These are phyloP conservation scores for Hypomecis atomaria DNA, from an alignment of 2,888 invertebrate species.

Conservation along the genomic window DNA sequence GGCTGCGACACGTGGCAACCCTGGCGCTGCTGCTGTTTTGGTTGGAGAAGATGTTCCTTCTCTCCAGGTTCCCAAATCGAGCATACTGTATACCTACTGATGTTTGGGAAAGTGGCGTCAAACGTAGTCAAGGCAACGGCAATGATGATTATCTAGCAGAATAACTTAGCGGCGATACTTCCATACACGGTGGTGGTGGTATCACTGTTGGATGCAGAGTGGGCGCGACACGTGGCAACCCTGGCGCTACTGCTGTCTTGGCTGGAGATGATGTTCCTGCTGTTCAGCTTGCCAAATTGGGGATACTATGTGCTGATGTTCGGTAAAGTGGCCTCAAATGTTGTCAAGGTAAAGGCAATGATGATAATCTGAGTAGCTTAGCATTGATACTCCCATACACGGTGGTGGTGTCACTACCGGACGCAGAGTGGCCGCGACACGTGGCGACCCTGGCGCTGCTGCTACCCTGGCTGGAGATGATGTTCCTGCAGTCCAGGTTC, in stretches of 20 bases:
- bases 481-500: slow-evolving; percentile 83
- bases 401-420: slow-evolving; percentile 46
- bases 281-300: slow-evolving; percentile 84
- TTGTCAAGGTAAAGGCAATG: slow-evolving; percentile 84
- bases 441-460: slow-evolving; percentile 81
- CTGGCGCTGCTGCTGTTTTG: slow-evolving; percentile 81
- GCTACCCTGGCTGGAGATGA: slow-evolving; percentile 83
- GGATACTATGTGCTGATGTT: slow-evolving; percentile 86
- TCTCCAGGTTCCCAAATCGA: slow-evolving; percentile 84
- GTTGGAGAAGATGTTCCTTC: slow-evolving; percentile 84
- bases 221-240: slow-evolving; percentile 81
- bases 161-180: slow-evolving; percentile 67
- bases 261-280: slow-evolving; percentile 84
- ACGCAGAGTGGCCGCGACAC: slow-evolving; percentile 75
- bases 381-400: slow-evolving; percentile 73
- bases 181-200: slow-evolving; percentile 64
- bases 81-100: slow-evolving; percentile 85
- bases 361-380: too few relatives aligned
- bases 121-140: slow-evolving; percentile 80
- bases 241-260: slow-evolving; percentile 81
- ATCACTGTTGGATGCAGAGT: slow-evolving; percentile 54
- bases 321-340: slow-evolving; percentile 84
- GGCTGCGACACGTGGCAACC: slow-evolving; percentile 81
- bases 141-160: too few relatives aligned
- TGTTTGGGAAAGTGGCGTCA: slow-evolving; percentile 85